These are phyloP conservation scores for Aelia acuminata DNA, from an alignment of 2,888 invertebrate species.

Conservation along the genomic window DNA sequence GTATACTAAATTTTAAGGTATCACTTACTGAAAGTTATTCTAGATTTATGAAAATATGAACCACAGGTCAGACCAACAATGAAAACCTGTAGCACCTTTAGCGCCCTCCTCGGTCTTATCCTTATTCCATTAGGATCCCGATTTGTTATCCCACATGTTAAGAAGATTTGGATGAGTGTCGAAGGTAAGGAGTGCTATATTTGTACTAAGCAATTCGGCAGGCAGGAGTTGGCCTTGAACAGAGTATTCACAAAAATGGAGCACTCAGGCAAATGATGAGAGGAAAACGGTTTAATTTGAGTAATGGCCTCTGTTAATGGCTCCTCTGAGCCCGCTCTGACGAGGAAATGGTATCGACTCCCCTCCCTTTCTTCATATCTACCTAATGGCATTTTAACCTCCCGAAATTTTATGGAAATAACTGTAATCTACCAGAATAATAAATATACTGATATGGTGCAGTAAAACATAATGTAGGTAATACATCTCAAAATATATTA, in stretches of 20 bases:
- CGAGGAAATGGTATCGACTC: slow-evolving; percentile 18
- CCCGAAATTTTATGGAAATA: background rate
- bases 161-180: background rate
- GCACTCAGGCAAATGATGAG: slow-evolving; percentile 14
- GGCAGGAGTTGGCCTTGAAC: background rate
- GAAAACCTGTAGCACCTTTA: no score
- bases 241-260: background rate
- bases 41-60: no score
- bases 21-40: no score
- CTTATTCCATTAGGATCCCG: no score
- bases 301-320: slow-evolving; percentile 28
- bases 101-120: no score
- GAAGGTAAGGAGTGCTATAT: background rate
- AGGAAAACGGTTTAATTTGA: slow-evolving; percentile 41
- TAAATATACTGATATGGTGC: background rate
- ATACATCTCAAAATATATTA: no score
- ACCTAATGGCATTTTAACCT: background rate
- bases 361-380: background rate
- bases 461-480: no score
- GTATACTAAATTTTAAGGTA: no score
- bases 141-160: background rate
- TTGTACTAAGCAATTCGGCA: slow-evolving; percentile 1
- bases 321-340: background rate
- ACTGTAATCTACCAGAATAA: background rate
- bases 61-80: no score